Base-by-base conservation (phyloP, 2,888 invertebrate genomes). In the Rhagium mordax region DNA sequence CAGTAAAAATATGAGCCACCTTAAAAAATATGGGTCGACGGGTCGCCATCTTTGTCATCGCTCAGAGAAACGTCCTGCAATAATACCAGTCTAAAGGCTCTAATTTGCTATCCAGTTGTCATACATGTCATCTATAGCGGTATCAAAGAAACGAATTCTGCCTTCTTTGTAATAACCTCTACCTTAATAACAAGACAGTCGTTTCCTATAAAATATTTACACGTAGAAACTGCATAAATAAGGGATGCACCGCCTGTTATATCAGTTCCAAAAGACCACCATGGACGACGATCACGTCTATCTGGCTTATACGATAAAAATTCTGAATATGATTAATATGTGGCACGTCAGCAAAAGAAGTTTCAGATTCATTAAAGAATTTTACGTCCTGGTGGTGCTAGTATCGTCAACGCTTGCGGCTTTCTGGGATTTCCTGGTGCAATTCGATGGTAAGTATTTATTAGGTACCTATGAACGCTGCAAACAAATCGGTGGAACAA, bases 291-390 rank as follows among this genome's bases (percentile, higher is more conserved):
- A 67, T 2, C 74, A 69, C 33, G 64, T 10, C 1, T 76, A 76
- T 65, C 57, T 76, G 15, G 53, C 60, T 8, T 74, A 72, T 47
- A 74, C 76, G 8, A 67, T 76, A 49, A 74, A 72, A 66, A 59
- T 72, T 33, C 27, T 74, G 2, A 57, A 76, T 57, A 33, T 72
- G 10, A 60, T 76, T 16, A 70, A 72, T 53, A 70, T 76, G 72
- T 76, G 76, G 76, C 70, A 74, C 4, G 55, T 47, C 13, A 51
- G 48, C 47, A 29, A 16, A 16, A 66, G 60, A n/a, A 57, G 21
- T 13, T 64, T 65, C 16, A 51, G 21, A 51, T 24, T 66, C 7
- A n/a, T 76, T 18, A 67, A 57, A 41, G 62, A 76, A 24, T 66
- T 68, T 47, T 76, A 70, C 20, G 70, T 72, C 16, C n/a, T 76